Evolutionary conservation across 2,113 vertebrate species (phyloP), one percentile per base, ranked within the genome.

Genomic region (Rostratula benghalensis): DNA sequence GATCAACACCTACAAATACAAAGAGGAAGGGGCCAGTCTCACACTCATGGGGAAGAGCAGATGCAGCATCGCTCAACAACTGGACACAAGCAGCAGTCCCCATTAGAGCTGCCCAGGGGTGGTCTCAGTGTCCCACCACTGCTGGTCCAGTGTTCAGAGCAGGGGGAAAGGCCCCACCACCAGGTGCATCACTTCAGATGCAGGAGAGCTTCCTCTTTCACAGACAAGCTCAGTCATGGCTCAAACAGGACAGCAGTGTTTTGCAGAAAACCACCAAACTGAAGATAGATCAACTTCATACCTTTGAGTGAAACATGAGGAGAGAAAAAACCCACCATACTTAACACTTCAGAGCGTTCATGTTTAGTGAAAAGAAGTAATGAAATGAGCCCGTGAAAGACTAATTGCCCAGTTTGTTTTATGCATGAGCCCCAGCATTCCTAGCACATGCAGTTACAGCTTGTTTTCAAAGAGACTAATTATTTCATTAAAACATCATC

Each of bases 401-500:
- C 88, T 97, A 90, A 96, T 92, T 70, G 83, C 85, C 88, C 21
- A 6, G 79, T 70, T 77, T 92, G 79, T 80, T 94, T 96, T 88
- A 93, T 93, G 90, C 92, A 91, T 82, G 65, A 96, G 94, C 43
- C 59, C 59, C 67, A 57, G 81, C 87, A 93, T 63, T 92, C 77
- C 60, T 61, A 78, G 71, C 54, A 69, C 59, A 46, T 8, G 59
- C 82, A 70, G 59, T 24, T 91, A 61, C 20, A 80, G 90, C 78
- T 77, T 77, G 13, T 86, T 93, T 96, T 91, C 92, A 93, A 83
- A 95, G 83, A 92, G 37, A 86, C 71, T 71, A 87, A 91, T 94
- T 90, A 94, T 69, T 90, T 94, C 85, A 97, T 87, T 85, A 94
- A 79, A 94, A 80, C 79, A 91, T 89, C 87, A 85, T 37, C 78